Base-by-base conservation (phyloP, 2,797 vertebrate genomes). In the Poecilia gillii region DNA sequence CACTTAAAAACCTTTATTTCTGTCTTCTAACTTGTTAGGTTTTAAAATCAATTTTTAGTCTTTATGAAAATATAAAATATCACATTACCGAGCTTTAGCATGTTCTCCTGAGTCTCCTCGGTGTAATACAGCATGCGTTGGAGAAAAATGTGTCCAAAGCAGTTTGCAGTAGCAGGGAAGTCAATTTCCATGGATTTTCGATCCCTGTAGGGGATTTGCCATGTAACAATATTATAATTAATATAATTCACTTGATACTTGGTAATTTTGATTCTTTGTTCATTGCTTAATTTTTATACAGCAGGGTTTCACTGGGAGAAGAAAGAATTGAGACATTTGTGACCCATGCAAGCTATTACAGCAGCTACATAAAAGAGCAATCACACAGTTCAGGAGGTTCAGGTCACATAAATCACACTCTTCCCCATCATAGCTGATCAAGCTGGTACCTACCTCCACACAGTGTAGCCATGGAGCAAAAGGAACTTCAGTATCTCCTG, bases 401-500 rank as follows among this genome's bases (percentile, higher is more conserved):
- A 43, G 1, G 25, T 57, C 14, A 57, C 74, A 75, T 49, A 75
- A 36, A 74, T 57, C 74, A n/a, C 20, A 46, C 33, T 59, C 25
- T 47, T 53, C 25, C 13, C 3, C 59, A 49, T 78, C n/a, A 25
- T 31, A 18, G 14, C 77, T 70, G 66, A 66, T 77, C 20, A 81
- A 43, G 64, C 77, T 11, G 78, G 46, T 72, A 41, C 86, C 79
- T 91, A 97, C 98, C 98, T 97, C 93, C 97, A 97, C 76, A 99
- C 97, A 6, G 93, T 95, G 89, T 97, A 99, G 73, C 98, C 97
- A 78, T 97, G 99, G 74, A 99, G 97, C 90, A 97, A 97, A 41
- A 99, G 90, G 89, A 99, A 99, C 92, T 98, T 99, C 76, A 99
- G 95, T 84, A 98, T 95, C 85, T 98, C 97, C 75, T 98, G 97